Evolutionary conservation across 1,140 invertebrate species (phyloP).

Genomic region (Papilio polytes): DNA sequence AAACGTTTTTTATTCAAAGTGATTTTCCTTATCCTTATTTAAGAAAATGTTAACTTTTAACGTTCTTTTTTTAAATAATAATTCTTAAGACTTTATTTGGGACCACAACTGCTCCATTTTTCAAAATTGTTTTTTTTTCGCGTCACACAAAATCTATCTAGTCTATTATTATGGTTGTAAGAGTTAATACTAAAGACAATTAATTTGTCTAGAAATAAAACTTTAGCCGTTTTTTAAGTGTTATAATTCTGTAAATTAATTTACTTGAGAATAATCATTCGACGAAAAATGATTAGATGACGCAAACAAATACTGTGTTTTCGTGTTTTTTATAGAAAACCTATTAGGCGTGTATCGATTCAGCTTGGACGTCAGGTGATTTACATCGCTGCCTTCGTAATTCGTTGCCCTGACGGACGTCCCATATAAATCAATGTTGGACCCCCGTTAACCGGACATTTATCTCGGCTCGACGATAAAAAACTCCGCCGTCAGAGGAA

Average conservation of each 20-base stretch:
- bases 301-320: conserved; percentile 3
- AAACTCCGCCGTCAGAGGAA: conserved; percentile 67
- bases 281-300: conserved; percentile 6
- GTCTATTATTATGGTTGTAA: no score
- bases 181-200: no score
- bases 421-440: conserved; percentile 80
- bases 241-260: background rate
- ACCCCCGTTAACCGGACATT: conserved; percentile 79
- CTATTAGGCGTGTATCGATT: conserved; percentile 66
- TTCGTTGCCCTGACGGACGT: conserved; percentile 77
- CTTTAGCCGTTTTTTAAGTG: no score
- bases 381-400: conserved; percentile 78
- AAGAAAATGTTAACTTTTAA: background rate
- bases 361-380: conserved; percentile 67
- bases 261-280: background rate
- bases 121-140: no score
- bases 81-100: background rate
- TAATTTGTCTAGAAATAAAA: no score
- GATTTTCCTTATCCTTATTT: background rate
- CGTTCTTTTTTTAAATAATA: background rate
- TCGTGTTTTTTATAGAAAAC: conserved; percentile 55
- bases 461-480: conserved; percentile 76
- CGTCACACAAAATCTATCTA: no score
- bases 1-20: conserved; percentile 7
- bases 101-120: no score